phyloP scores from a whole-genome alignment of 64 coral and sea anemone genomes.

The Montipora sp. region DNA sequence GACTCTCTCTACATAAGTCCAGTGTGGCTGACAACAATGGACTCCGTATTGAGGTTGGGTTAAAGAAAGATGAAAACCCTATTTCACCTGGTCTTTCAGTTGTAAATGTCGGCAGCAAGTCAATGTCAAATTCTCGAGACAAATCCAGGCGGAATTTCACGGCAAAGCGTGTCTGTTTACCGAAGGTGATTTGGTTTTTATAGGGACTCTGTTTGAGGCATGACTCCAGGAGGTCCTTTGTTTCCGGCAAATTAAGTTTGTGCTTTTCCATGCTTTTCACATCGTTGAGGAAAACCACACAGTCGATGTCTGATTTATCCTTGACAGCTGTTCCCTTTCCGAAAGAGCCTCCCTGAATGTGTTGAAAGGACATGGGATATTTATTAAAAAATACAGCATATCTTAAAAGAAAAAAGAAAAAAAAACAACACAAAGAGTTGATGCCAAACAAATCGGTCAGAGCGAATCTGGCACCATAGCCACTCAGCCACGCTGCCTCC shows the following conservation, averaged over 20 bases:
- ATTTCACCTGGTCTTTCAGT: not conserved
- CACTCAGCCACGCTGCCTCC: not conserved
- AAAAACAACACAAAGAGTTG: not conserved
- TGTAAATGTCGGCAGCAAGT: not conserved
- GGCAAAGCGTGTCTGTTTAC: not conserved
- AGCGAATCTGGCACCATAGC: not conserved
- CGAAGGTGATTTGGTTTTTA: not conserved
- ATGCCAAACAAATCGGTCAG: not conserved
- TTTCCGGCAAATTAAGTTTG: not conserved
- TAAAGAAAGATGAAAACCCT: not conserved
- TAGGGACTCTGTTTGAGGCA: not conserved
- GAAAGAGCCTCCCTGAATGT: conserved; percentile 51
- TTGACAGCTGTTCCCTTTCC: conserved; percentile 65
- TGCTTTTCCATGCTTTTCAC: conserved; percentile 33
- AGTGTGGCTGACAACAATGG: not conserved
- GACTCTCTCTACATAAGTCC: not conserved
- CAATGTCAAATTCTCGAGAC: not conserved
- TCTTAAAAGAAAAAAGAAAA: not conserved
- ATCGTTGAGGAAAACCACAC: conserved; percentile 46
- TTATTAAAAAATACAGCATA: not conserved
- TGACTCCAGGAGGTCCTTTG: not conserved
- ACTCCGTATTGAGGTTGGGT: not conserved
- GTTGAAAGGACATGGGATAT: not conserved
- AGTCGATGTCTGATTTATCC: conserved; percentile 61
- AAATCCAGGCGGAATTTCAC: not conserved